A percentile compares a stretch with the other conserved stretches of the same genome.
phyloP scores from a whole-genome alignment of 2,888 invertebrate species.

The Maniola hyperantus region DNA sequence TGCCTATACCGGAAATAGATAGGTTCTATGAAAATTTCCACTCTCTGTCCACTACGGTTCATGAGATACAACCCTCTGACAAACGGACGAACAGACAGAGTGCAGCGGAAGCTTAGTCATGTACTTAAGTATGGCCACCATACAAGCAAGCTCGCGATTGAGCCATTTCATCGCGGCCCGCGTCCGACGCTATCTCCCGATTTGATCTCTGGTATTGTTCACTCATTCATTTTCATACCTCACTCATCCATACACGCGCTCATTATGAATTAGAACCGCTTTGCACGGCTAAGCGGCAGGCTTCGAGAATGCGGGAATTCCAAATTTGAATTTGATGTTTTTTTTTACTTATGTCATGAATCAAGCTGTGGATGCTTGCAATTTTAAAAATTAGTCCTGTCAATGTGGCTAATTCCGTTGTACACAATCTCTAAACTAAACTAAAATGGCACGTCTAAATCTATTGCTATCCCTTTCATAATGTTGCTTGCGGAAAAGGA shows the following conservation, averaged over 20 bases:
- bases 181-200: slow-evolving; percentile 62
- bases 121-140: slow-evolving; percentile 17
- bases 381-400: background rate
- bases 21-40: too few species aligned
- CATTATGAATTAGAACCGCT: slow-evolving; percentile 73
- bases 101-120: too few species aligned
- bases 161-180: slow-evolving; percentile 71
- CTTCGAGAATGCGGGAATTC: slow-evolving; percentile 45
- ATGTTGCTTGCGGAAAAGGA: too few species aligned
- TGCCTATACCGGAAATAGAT: too few species aligned
- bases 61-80: too few species aligned
- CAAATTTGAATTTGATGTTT: slow-evolving; percentile 38
- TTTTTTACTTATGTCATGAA: slow-evolving; percentile 14
- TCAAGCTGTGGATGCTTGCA: slow-evolving; percentile 1
- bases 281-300: slow-evolving; percentile 45
- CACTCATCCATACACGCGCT: slow-evolving; percentile 52
- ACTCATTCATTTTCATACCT: slow-evolving; percentile 48
- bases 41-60: too few species aligned
- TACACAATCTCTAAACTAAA: too few species aligned
- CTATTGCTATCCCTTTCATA: too few species aligned
- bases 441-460: too few species aligned
- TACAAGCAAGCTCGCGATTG: slow-evolving; percentile 50
- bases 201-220: slow-evolving; percentile 51
- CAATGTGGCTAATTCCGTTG: too few species aligned
- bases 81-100: too few species aligned